Evolutionary conservation across 2,113 vertebrate species (phyloP).

Genomic region (Phalacrocorax brasilianus): DNA sequence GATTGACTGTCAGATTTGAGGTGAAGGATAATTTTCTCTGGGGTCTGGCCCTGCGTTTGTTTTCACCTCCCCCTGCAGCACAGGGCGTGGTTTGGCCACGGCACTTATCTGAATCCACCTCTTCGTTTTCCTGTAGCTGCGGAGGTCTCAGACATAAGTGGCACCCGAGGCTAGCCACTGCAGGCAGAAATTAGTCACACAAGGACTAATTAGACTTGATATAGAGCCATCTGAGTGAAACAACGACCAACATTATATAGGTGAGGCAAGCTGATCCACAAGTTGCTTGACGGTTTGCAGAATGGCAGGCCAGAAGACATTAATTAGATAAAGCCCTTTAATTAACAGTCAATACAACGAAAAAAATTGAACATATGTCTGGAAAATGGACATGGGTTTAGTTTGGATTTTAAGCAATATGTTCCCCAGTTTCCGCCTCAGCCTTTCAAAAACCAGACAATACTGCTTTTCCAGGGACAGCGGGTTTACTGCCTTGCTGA

Average conservation of each 20-base stretch:
- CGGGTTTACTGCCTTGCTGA: not conserved
- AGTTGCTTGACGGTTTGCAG: not conserved
- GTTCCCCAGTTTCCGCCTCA: not conserved
- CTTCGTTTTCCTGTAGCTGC: constrained; percentile 1
- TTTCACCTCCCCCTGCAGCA: not conserved
- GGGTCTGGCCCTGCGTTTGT: not conserved
- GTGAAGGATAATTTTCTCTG: not conserved
- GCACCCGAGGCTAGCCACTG: not conserved
- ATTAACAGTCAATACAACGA: not conserved
- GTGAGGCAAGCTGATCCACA: not conserved
- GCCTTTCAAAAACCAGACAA: not conserved
- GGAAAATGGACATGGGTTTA: not conserved
- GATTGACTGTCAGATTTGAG: not conserved
- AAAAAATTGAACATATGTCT: not conserved
- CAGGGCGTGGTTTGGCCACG: not conserved
- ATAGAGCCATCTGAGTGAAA: not conserved
- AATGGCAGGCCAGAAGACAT: not conserved
- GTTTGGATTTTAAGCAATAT: not conserved
- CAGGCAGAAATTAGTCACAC: not conserved
- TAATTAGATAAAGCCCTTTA: not conserved
- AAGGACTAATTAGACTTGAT: not conserved
- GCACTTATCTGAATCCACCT: not conserved
- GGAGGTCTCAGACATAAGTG: not conserved
- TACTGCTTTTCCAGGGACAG: not conserved
- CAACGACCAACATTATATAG: not conserved